phyloP scores from a whole-genome alignment of 2,113 vertebrate species.

The Pedionomus torquatus region DNA sequence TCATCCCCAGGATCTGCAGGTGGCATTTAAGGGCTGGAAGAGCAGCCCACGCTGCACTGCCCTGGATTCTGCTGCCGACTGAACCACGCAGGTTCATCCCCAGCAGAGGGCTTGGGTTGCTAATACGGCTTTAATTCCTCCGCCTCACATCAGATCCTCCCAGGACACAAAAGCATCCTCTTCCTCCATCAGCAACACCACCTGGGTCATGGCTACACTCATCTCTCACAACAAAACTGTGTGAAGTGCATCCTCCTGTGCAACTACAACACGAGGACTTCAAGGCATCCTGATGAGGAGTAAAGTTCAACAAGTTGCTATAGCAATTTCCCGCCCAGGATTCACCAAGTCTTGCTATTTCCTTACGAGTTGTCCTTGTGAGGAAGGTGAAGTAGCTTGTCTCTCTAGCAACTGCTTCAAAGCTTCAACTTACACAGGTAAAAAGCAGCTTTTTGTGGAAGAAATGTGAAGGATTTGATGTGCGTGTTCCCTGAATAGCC shows the following conservation, averaged over 20 bases:
- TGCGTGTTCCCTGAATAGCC: rapidly evolving
- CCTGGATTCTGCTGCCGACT: background rate
- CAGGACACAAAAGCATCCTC: background rate
- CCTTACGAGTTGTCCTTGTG: background rate
- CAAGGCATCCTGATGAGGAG: background rate
- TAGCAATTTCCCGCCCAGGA: background rate
- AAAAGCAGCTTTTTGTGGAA: background rate
- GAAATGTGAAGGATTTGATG: background rate
- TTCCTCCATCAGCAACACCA: background rate
- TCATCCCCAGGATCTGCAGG: background rate
- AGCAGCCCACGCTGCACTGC: background rate
- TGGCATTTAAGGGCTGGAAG: background rate
- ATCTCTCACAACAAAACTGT: background rate
- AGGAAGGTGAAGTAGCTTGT: background rate
- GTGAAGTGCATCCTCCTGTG: background rate
- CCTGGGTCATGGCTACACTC: background rate
- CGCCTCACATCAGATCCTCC: rapidly evolving
- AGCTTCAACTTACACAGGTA: background rate
- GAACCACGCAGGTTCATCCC: background rate
- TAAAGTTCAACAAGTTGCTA: background rate
- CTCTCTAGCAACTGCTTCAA: background rate
- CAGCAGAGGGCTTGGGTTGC: background rate
- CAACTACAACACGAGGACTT: rapidly evolving
- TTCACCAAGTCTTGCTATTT: background rate
- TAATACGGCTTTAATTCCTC: background rate